Base-by-base conservation (phyloP, 37 sponge, comb jelly and placozoan species). In the Cladorhizidae sp. region DNA sequence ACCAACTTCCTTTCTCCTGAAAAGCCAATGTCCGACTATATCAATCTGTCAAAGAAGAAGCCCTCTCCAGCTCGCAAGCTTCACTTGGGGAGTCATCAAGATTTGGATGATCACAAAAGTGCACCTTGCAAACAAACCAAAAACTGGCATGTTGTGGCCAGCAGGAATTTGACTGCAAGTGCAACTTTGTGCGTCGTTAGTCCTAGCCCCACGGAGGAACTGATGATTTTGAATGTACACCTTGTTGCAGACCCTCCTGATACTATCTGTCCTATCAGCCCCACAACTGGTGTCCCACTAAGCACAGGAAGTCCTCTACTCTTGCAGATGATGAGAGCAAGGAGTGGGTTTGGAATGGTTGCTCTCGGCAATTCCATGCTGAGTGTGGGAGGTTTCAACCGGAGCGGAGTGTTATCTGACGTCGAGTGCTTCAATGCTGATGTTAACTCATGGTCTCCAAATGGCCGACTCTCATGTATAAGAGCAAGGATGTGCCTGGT, bases 351-450 rank as follows among this genome's bases (percentile, higher is more conserved):
- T 80, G 87, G 84, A 21, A 18, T 76, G 25, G 64, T 72, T 3
- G n/a, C 69, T 8, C 57, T 61, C 26, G 75, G 55, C 1, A 55
- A 58, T 21, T 73, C 67, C 12, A 59, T 93, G 25, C 57, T 76
- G 8, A 87, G 63, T 7, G 62, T 93, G 35, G 93, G 93, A 20
- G 93, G 93, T 11, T 93, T 80, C 63, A 86, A 90, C 57, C 61
- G 93, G 9, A 37, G 61, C 7, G 87, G 86, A 1, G 90, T 88
- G 31, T 83, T 86, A 1, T 32, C 64, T 20, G 39, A 57, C 5
- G 57, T 38, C 20, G 93, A 93, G 63, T 36, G n/a, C 5, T 93
- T 84, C 62, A 67, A 55, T 37, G 40, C 36, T 6, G 52, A 3
- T 18, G 28, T 21, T 1, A 84, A 90, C 57, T 57, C 33, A 21